These are phyloP conservation scores for Atrina japonica DNA, from an alignment of 2,888 invertebrate species.

Conservation along the genomic window DNA sequence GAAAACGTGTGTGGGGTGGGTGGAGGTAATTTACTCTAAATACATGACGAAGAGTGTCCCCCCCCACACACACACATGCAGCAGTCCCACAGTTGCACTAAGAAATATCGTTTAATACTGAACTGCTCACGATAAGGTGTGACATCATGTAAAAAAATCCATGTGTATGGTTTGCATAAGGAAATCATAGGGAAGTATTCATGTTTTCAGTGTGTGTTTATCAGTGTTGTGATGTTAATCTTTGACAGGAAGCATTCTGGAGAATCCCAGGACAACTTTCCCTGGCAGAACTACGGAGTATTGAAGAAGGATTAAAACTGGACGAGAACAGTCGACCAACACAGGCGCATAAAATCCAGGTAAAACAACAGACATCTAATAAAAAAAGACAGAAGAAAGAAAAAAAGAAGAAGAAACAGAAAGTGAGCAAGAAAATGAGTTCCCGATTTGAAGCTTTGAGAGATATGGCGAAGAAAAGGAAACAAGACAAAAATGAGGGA, in stretches of 20 bases:
- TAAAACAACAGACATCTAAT: constrained; percentile 22
- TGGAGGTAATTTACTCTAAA: no score
- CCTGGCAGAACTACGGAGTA: constrained; percentile 80
- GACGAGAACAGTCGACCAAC: constrained; percentile 59
- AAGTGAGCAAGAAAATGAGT: constrained; percentile 37
- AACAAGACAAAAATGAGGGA: constrained; percentile 50
- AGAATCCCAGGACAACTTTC: constrained; percentile 88
- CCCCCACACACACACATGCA: no score
- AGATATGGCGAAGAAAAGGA: constrained; percentile 52
- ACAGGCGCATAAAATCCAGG: constrained; percentile 56
- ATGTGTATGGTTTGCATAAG: no score
- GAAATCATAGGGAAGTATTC: no score
- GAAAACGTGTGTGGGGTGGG: no score
- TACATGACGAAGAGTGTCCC: no score
- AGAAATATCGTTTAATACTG: no score
- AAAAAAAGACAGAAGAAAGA: constrained; percentile 48
- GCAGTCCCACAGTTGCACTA: no score
- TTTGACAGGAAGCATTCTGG: constrained; percentile 94
- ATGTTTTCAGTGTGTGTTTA: no score
- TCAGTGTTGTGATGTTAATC: no score
- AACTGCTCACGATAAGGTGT: no score
- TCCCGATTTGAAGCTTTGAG: constrained; percentile 50
- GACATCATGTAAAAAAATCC: no score
- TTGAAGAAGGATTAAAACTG: constrained; percentile 87
- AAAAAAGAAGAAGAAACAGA: constrained; percentile 38